Conservation (phyloP, 2,797 vertebrate species). For the Gouania willdenowi region DNA sequence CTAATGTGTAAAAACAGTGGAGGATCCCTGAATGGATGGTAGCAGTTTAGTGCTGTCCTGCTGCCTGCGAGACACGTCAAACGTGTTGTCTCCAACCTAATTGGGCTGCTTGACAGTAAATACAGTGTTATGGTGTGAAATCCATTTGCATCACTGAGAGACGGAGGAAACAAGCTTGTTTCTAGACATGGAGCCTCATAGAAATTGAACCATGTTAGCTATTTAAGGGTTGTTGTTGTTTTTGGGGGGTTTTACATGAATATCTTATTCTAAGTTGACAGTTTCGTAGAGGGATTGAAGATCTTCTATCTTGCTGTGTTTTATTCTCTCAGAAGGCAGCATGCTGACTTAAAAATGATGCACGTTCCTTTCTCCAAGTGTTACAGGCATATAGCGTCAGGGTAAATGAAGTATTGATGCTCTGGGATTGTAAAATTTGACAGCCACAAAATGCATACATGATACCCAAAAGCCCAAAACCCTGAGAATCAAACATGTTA, state of each 20-base stretch:
- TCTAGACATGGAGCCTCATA: constrained; percentile 36
- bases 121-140: constrained; percentile 31
- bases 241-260: constrained; percentile 52
- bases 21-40: too few species aligned
- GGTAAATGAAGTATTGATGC: constrained; percentile 33
- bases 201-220: constrained; percentile 51
- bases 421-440: constrained; percentile 42
- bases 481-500: neutral
- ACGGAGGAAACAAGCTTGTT: constrained; percentile 36
- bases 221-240: too few species aligned
- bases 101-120: constrained; percentile 18
- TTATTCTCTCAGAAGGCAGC: constrained; percentile 35
- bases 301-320: constrained; percentile 40
- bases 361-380: constrained; percentile 34
- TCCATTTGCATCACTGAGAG: constrained; percentile 49
- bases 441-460: constrained; percentile 44
- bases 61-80: constrained; percentile 15
- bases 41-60: constrained; percentile 1
- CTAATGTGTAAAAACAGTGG: too few species aligned
- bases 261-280: constrained; percentile 64
- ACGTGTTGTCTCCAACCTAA: constrained; percentile 24
- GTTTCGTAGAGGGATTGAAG: constrained; percentile 55
- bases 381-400: constrained; percentile 23
- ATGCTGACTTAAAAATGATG: constrained; percentile 54
- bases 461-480: constrained; percentile 18